Evolutionary conservation across 1,140 invertebrate genomes (phyloP).

Genomic region (Rhagoletis pomonella): DNA sequence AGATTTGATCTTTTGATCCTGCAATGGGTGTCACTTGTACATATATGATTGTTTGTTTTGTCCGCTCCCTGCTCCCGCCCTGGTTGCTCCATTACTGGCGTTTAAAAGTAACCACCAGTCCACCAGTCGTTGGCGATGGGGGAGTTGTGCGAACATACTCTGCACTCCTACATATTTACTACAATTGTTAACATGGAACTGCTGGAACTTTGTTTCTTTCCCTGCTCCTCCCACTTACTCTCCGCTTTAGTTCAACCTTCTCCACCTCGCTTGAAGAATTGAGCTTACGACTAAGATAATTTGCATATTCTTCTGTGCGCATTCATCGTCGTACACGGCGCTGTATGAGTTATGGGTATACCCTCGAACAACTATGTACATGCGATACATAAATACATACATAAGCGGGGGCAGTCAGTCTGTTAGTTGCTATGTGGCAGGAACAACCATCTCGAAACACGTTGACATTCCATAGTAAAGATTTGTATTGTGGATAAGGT

Average conservation of each 20-base stretch:
- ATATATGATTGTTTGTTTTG: constrained; percentile 3
- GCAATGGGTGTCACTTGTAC: constrained; percentile 51
- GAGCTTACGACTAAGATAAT: neutral
- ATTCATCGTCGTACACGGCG: neutral
- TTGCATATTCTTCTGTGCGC: constrained; percentile 22
- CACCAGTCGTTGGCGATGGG: neutral
- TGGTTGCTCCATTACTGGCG: neutral
- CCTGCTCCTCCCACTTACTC: neutral
- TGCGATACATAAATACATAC: too few relatives aligned
- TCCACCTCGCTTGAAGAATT: constrained; percentile 8
- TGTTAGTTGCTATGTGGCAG: neutral
- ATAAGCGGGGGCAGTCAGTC: too few relatives aligned
- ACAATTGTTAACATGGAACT: neutral
- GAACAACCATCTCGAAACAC: neutral
- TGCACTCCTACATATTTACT: neutral
- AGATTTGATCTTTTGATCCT: constrained; percentile 52
- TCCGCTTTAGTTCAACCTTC: neutral
- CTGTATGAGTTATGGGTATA: neutral
- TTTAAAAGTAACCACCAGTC: neutral
- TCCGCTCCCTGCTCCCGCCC: neutral
- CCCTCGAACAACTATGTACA: too few relatives aligned
- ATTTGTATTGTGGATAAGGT: constrained; percentile 16
- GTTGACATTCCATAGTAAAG: constrained; percentile 36
- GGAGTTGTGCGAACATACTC: neutral
- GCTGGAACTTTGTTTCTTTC: neutral